Conservation (phyloP, 2,888 invertebrate species). For the Ariolimax columbianus region DNA sequence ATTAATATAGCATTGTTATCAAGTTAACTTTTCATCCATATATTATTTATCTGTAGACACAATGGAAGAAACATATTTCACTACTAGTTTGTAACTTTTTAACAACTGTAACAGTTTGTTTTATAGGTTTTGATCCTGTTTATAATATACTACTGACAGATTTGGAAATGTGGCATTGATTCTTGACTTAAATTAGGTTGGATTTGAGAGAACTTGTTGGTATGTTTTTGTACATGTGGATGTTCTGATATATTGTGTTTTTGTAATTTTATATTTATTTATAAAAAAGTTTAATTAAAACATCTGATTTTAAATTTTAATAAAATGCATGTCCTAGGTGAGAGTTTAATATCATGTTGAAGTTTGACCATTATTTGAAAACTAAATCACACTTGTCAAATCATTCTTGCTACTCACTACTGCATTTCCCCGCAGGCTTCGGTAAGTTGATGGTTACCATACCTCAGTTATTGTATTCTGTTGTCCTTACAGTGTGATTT, state of each 20-base stretch:
- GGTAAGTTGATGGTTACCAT: conserved; percentile 63
- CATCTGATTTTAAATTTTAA: background rate
- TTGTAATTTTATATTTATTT: background rate
- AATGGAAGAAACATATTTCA: background rate
- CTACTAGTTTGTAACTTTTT: background rate
- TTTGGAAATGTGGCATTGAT: background rate
- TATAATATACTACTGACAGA: background rate
- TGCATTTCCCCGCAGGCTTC: conserved; percentile 59
- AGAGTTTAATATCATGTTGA: background rate
- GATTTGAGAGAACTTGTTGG: background rate
- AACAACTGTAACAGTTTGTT: background rate
- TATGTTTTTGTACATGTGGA: too few relatives aligned
- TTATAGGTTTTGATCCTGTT: background rate
- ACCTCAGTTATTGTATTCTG: background rate
- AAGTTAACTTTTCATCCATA: background rate
- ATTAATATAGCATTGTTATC: background rate
- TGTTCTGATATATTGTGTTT: too few relatives aligned
- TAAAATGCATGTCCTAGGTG: background rate
- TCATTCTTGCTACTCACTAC: conserved; percentile 17
- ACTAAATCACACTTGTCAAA: conserved; percentile 10
- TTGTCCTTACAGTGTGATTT: conserved; percentile 12
- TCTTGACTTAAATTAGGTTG: background rate
- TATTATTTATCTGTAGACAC: background rate
- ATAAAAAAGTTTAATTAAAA: background rate
- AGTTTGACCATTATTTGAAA: background rate